Evolutionary conservation across 1,140 invertebrate genomes (phyloP), one percentile per base, ranked within the genome.

Genomic region (Tribolium madens): DNA sequence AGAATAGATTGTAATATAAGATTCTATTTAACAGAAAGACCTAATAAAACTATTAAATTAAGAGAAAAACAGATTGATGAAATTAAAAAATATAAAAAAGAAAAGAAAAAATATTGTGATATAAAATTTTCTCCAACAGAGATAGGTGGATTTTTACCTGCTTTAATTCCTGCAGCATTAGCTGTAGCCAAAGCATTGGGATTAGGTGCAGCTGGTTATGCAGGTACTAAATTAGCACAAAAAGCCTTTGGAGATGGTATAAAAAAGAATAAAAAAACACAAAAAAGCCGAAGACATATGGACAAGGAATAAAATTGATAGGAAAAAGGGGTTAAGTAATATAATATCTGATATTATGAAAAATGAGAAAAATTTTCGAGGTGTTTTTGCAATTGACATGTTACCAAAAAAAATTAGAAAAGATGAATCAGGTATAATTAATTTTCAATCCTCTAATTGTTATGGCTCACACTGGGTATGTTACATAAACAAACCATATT

Each of bases 371-470:
- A 72, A 50, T 52, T 73, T 74, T 74, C 31, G 72, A 74, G 72
- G 13, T 74, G 72, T 60, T 57, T 74, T 57, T 74, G 72, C 52
- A 33, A 74, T 57, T 74, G 52, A 57, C 52, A 42, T 36, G 71
- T 26, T 74, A 57, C 71, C 21, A 73, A 73, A 73, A 72, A 64
- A 72, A 72, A 72, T 72, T 72, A 69, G 15, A 72, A 73, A 73
- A 52, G 48, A 73, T 73, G 71, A 52, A 73, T 52, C 71, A 53
- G 48, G 71, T 73, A 53, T 52, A 73, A 73, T 73, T 73, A 52
- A 73, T 73, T 73, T 52, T 71, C 47, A 73, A 73, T 18, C 71
- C 46, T 73, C 36, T 71, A 71, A 71, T 71, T 47, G 64, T 69
- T 69, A 69, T 69, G 31, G 42, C 14, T 47, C 36, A 73, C 26